These are phyloP conservation scores for Bovichtus variegatus DNA, from an alignment of 2,797 vertebrate species.

Conservation along the genomic window DNA sequence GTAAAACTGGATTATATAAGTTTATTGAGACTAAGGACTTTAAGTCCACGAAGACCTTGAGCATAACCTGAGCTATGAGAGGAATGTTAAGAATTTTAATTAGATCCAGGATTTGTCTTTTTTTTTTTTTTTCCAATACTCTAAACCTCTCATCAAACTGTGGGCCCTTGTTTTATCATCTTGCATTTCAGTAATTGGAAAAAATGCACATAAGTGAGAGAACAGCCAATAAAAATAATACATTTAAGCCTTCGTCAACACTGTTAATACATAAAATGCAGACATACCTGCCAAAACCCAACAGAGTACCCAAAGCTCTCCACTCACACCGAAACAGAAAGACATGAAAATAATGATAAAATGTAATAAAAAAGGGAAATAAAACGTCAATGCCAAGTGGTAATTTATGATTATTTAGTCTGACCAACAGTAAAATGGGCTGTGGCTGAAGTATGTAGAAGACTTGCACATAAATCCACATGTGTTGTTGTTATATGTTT, in stretches of 20 bases:
- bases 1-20: slow-evolving; percentile 85
- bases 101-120: slow-evolving; percentile 81
- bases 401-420: background rate
- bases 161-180: slow-evolving; percentile 48
- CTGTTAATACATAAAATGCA: background rate
- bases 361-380: background rate
- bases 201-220: slow-evolving; percentile 22
- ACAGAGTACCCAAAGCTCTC: slow-evolving; percentile 10
- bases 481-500: background rate
- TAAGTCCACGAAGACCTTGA: slow-evolving; percentile 82
- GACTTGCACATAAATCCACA: background rate
- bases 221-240: slow-evolving; percentile 43
- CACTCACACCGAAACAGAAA: background rate
- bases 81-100: slow-evolving; percentile 88
- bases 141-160: slow-evolving; percentile 65
- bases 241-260: background rate
- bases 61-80: slow-evolving; percentile 80
- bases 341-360: background rate
- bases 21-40: slow-evolving; percentile 84
- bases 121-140: slow-evolving; percentile 68
- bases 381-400: background rate
- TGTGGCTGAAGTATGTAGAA: background rate
- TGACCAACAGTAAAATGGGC: background rate
- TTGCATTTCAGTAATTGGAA: slow-evolving; percentile 55
- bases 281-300: slow-evolving; percentile 11